Evolutionary conservation across 1,140 invertebrate species (phyloP), one percentile per base, ranked within the genome.

Genomic region (Chironomus tepperi): DNA sequence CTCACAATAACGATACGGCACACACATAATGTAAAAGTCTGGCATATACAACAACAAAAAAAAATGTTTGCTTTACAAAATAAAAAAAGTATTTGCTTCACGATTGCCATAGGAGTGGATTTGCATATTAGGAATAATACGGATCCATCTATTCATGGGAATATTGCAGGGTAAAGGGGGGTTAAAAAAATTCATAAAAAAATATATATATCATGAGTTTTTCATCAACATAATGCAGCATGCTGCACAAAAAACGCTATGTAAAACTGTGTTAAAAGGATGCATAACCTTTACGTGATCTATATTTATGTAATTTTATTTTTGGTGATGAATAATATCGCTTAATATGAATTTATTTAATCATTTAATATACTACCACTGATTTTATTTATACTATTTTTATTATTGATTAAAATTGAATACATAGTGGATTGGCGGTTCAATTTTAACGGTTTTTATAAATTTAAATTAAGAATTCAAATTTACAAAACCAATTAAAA

Each of bases 141-240:
- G n/a, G 5, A 34, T 34, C 5, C 24, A 34, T 34, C 24, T 34
- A 57, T 57, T n/a, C 47, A 57, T 57, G 47, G n/a, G 12, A 57
- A 57, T n/a, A 57, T n/a, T 57, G 47, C 47, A 57, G 12, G 12
- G 12, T 57, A n/a, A n/a, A n/a, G n/a, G 8, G 47, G 8, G 12
- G 47, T 12, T n/a, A 57, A 57, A 57, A 12, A n/a, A 15, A 57
- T 57, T 15, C 47, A 57, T 57, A 57, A 15, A n/a, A 57, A 57
- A n/a, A n/a, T n/a, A n/a, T 15, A 57, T 5, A 57, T 57, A n/a
- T n/a, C 47, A 57, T 57, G 47, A 57, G 12, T 57, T 34, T 57
- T 57, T 57, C 47, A 57, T 57, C 47, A 57, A n/a, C 47, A 57
- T 57, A 57, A 57, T 57, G 47, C 47, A 57, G 47, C 47, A 57